phyloP scores from a whole-genome alignment of 2,797 vertebrate genomes.

The Pipistrellus kuhlii region DNA sequence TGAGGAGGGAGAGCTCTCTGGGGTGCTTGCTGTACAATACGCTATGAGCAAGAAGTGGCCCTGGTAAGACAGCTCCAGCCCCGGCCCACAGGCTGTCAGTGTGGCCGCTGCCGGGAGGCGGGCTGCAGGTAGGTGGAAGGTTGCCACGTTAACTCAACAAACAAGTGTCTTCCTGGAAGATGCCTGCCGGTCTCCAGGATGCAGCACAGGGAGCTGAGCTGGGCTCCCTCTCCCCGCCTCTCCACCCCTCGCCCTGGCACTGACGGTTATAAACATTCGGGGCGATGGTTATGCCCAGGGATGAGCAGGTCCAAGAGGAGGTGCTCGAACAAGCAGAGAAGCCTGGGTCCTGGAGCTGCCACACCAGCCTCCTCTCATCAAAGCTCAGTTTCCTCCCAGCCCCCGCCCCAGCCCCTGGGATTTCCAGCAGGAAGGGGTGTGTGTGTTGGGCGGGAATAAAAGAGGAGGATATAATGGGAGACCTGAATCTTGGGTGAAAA shows the following conservation, averaged over 20 bases:
- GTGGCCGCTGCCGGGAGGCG: accelerated
- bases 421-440: neutral
- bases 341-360: neutral
- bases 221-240: neutral
- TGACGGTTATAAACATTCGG: no score
- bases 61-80: neutral
- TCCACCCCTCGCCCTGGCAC: neutral
- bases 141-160: accelerated
- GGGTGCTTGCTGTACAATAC: accelerated
- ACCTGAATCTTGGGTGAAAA: neutral
- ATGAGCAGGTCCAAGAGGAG: neutral
- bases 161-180: neutral
- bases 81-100: neutral
- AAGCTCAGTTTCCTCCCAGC: accelerated
- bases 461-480: neutral
- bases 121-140: neutral
- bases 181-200: neutral
- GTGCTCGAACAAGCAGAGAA: neutral
- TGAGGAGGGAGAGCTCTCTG: neutral
- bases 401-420: neutral
- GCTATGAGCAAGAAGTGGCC: accelerated
- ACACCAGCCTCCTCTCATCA: neutral
- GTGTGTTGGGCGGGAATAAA: neutral
- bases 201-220: neutral
- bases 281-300: neutral